Evolutionary conservation across 1,140 invertebrate species (phyloP).

Genomic region (Colletes gigas): DNA sequence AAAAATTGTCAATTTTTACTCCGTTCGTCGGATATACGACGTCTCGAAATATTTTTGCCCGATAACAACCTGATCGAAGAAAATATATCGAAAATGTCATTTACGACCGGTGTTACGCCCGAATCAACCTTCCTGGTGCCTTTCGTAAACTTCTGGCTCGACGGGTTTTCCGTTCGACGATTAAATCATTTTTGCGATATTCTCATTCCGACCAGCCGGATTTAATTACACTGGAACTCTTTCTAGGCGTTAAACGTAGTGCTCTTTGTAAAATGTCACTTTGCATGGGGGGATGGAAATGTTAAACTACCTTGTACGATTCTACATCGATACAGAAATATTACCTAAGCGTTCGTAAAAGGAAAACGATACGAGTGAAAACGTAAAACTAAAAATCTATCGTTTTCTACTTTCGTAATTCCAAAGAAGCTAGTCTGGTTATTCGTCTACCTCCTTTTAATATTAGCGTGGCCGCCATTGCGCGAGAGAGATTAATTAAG

Average conservation of each 20-base stretch:
- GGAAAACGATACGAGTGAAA: no score
- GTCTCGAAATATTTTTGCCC: background rate
- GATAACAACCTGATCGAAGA: background rate
- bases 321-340: no score
- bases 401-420: background rate
- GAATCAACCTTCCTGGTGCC: background rate
- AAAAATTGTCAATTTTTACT: background rate
- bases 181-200: background rate
- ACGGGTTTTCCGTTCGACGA: background rate
- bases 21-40: background rate
- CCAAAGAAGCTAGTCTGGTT: background rate
- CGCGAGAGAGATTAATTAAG: background rate
- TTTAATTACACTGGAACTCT: background rate
- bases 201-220: background rate
- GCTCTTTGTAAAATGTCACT: no score
- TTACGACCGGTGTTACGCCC: background rate
- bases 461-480: background rate
- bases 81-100: slow-evolving; percentile 19
- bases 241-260: background rate
- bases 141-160: slow-evolving; percentile 6
- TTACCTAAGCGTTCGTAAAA: no score
- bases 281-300: no score
- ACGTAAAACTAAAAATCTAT: no score
- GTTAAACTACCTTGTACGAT: no score
- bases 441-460: background rate